Conservation (phyloP, 2,888 invertebrate species). For the Ichneumoninae sp. region DNA sequence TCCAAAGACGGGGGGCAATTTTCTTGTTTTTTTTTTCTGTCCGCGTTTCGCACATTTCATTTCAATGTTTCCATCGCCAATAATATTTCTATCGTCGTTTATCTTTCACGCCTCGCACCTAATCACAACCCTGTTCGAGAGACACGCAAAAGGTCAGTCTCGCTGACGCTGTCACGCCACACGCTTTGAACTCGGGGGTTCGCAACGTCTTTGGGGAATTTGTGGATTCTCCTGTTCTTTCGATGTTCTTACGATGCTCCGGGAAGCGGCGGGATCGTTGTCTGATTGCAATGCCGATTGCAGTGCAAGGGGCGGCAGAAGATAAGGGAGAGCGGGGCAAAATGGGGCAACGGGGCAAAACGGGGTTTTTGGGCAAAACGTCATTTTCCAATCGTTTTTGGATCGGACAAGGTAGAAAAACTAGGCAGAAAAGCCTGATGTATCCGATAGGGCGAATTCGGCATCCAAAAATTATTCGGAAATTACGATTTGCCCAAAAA, state of each 20-base stretch:
- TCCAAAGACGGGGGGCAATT: conserved; percentile 8
- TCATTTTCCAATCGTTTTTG: too few species aligned
- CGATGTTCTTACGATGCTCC: background rate
- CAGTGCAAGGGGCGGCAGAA: background rate
- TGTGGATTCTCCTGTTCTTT: background rate
- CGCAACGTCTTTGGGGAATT: conserved; percentile 22
- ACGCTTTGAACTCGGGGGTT: conserved; percentile 4
- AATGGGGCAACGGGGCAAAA: too few species aligned
- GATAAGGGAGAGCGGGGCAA: too few species aligned
- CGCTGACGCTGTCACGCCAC: background rate
- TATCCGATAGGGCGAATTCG: too few species aligned
- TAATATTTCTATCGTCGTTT: background rate
- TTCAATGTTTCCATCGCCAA: conserved; percentile 8
- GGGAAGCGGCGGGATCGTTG: background rate
- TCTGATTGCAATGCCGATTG: background rate
- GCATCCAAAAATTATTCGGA: too few species aligned
- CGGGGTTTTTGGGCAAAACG: too few species aligned
- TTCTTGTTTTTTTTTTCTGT: conserved; percentile 17
- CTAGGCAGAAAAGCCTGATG: too few species aligned
- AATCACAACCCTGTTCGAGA: conserved; percentile 3
- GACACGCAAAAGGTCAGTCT: conserved; percentile 14
- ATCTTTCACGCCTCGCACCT: conserved; percentile 1
- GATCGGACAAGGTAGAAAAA: too few species aligned
- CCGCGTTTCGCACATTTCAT: conserved; percentile 2
- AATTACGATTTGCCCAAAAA: too few species aligned